Conservation (phyloP, 2,113 vertebrate species). For the Phrynocephalus versicolor region DNA sequence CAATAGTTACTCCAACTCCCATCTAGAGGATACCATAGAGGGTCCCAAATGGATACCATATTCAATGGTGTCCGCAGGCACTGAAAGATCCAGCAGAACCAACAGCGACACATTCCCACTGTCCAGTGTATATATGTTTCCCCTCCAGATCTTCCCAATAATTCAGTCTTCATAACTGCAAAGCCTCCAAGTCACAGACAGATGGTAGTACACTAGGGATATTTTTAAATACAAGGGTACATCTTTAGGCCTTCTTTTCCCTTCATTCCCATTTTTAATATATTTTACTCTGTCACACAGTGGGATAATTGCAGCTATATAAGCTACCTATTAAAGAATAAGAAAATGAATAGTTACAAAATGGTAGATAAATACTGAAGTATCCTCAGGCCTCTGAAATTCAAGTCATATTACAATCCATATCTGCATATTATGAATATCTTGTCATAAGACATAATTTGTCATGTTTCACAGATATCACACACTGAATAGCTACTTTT, state of each 20-base stretch:
- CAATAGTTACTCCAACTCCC: too few relatives aligned
- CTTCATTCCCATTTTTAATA: not conserved
- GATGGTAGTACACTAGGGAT: not conserved
- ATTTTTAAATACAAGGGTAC: not conserved
- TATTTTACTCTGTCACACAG: not conserved
- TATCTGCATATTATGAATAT: not conserved
- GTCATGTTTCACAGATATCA: not conserved
- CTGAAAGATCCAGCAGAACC: too few relatives aligned
- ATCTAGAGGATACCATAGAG: too few relatives aligned
- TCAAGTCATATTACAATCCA: slow-evolving; percentile 30
- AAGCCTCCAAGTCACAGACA: too few relatives aligned
- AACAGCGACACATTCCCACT: too few relatives aligned
- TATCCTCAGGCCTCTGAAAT: slow-evolving; percentile 8
- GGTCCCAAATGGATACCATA: too few relatives aligned
- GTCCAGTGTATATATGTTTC: too few relatives aligned
- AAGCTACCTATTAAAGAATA: slow-evolving; percentile 3
- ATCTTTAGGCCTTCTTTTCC: not conserved
- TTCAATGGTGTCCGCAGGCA: too few relatives aligned
- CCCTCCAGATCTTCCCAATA: too few relatives aligned
- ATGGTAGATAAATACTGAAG: slow-evolving; percentile 27
- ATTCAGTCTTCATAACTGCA: too few relatives aligned
- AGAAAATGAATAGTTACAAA: slow-evolving; percentile 19
- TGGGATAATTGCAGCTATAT: slow-evolving; percentile 17
- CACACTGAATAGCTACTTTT: slow-evolving; percentile 48
- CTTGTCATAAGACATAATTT: not conserved